These are phyloP conservation scores for Sclerurus mexicanus DNA, from an alignment of 2,113 vertebrate species.

Conservation along the genomic window DNA sequence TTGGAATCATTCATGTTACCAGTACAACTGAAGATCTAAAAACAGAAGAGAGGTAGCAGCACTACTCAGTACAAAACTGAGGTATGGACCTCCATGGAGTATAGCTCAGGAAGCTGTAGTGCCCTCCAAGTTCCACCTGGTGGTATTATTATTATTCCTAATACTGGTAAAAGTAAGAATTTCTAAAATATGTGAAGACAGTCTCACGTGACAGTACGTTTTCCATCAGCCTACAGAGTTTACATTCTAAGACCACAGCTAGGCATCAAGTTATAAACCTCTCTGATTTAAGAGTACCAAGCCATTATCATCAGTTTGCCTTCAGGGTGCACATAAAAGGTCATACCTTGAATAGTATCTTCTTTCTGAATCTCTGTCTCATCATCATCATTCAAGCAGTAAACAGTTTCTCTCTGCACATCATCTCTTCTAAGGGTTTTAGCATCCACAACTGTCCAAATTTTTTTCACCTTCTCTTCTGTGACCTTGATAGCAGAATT, in stretches of 20 bases:
- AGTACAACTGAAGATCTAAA: not conserved
- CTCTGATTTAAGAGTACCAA: not conserved
- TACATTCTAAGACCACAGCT: not conserved
- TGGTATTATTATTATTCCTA: not conserved
- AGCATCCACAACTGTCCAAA: slow-evolving; percentile 87
- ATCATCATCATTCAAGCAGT: slow-evolving; percentile 92
- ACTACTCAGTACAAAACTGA: not conserved
- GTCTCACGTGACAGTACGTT: too few species aligned
- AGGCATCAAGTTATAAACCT: not conserved
- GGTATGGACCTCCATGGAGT: not conserved
- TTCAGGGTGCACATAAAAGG: not conserved
- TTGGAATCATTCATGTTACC: not conserved
- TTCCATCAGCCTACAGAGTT: not conserved
- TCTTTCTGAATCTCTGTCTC: slow-evolving; percentile 91
- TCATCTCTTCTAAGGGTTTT: slow-evolving; percentile 83
- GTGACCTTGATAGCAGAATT: slow-evolving; percentile 76
- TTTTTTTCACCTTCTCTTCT: slow-evolving; percentile 86
- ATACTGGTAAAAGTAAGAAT: not conserved
- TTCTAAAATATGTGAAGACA: not conserved
- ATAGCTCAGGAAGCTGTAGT: not conserved
- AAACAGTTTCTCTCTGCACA: slow-evolving; percentile 86
- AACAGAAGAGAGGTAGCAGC: not conserved
- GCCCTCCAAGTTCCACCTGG: not conserved
- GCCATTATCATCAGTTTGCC: not conserved
- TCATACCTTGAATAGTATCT: slow-evolving; percentile 89